Percentiles rank a stretch among this genome's conserved stretches.
These are phyloP conservation scores for Ennomos erosarius DNA, from an alignment of 2,888 invertebrate species.

Conservation along the genomic window DNA sequence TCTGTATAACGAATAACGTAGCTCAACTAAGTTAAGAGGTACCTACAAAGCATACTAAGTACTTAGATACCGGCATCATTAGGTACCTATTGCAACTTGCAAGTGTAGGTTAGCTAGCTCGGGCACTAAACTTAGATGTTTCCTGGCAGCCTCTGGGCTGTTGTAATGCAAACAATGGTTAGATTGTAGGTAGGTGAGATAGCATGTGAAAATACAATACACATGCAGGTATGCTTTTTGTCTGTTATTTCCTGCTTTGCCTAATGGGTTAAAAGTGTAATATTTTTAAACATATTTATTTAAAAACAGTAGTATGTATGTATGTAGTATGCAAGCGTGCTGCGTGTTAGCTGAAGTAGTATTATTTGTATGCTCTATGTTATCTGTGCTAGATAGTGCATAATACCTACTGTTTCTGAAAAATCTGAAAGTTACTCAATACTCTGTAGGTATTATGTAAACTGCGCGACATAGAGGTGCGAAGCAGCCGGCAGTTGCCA, in stretches of 20 bases:
- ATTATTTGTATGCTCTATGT: too few relatives aligned
- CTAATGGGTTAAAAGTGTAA: conserved; percentile 1
- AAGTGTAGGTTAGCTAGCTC: conserved; percentile 19
- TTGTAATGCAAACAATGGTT: conserved; percentile 35
- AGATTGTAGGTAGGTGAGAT: conserved; percentile 13
- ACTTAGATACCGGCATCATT: conserved; percentile 3
- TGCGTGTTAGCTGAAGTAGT: too few relatives aligned
- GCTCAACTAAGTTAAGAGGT: conserved; percentile 9
- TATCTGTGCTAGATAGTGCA: too few relatives aligned
- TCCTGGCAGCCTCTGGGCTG: conserved; percentile 23
- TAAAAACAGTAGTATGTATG: too few relatives aligned
- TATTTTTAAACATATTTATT: too few relatives aligned
- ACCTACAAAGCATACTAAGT: conserved; percentile 13
- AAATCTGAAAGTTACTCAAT: too few relatives aligned
- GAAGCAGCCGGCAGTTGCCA: too few relatives aligned
- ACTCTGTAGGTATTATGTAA: too few relatives aligned
- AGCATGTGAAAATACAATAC: conserved; percentile 24
- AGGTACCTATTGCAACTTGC: too few relatives aligned
- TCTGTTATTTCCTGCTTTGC: conserved; percentile 13
- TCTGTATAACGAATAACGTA: not conserved
- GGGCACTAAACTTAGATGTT: conserved; percentile 33
- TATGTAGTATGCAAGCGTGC: too few relatives aligned
- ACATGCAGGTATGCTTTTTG: conserved; percentile 8
- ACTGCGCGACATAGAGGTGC: too few relatives aligned
- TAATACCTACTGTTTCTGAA: too few relatives aligned